Evolutionary conservation across 2,113 vertebrate genomes (phyloP).

Genomic region (Lathamus discolor): DNA sequence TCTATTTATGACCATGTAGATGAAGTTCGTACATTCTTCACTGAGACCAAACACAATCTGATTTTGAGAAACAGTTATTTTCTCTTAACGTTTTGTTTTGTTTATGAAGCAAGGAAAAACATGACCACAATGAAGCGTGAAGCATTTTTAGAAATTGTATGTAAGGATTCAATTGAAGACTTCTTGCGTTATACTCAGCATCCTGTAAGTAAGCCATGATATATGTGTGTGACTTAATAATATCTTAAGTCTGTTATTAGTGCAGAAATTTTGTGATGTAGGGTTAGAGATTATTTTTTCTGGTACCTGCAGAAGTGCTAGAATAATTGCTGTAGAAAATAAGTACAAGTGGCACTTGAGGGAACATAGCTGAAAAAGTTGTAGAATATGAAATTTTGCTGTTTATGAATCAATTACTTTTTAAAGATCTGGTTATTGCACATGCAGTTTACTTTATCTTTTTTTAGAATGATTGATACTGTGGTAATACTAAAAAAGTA

Average conservation of each 20-base stretch:
- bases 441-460: fast-evolving
- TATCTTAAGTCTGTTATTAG: background rate
- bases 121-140: conserved; percentile 79
- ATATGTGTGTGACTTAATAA: fast-evolving
- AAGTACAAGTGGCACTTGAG: background rate
- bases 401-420: background rate
- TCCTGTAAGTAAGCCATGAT: conserved; percentile 80
- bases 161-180: conserved; percentile 76
- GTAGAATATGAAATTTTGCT: background rate
- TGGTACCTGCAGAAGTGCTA: background rate
- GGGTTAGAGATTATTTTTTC: background rate
- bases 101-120: background rate
- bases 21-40: background rate
- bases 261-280: background rate
- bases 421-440: background rate
- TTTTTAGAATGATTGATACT: background rate
- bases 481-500: background rate
- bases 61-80: background rate
- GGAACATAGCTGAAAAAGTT: background rate
- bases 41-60: background rate
- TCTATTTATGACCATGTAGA: background rate
- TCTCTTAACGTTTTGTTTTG: background rate
- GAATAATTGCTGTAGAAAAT: background rate
- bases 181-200: conserved; percentile 82
- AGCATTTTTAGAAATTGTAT: conserved; percentile 78